Percentiles rank a stretch among this genome's conserved stretches.
Conservation (phyloP, 2,888 invertebrate genomes). For the Epirrhoe tristata region DNA sequence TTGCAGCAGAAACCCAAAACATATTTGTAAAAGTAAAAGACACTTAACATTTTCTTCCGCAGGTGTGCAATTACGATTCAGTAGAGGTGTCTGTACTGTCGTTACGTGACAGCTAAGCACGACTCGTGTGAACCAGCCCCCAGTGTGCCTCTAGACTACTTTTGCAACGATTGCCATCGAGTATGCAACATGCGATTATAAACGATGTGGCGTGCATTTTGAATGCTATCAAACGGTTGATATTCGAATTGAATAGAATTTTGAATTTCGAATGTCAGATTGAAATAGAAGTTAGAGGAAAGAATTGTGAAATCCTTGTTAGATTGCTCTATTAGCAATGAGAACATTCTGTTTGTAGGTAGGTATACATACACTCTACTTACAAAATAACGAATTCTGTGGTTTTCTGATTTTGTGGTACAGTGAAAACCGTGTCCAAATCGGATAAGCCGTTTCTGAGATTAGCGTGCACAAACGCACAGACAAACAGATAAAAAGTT, state of each 20-base stretch:
- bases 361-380: no score
- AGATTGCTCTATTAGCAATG: background rate
- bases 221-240: constrained; percentile 19
- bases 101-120: constrained; percentile 34
- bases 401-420: constrained; percentile 2
- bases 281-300: constrained; percentile 1
- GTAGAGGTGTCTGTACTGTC: constrained; percentile 18
- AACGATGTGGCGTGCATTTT: constrained; percentile 18
- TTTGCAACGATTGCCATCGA: constrained; percentile 30
- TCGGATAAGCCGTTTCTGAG: no score
- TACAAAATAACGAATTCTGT: background rate
- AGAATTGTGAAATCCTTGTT: background rate
- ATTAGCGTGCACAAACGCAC: no score
- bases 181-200: constrained; percentile 33
- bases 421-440: no score
- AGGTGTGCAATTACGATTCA: constrained; percentile 7
- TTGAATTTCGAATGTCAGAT: background rate
- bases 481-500: no score
- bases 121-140: constrained; percentile 32
- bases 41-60: background rate
- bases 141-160: constrained; percentile 26
- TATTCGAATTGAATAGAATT: background rate
- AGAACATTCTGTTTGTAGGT: no score
- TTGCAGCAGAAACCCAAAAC: background rate
- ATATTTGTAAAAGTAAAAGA: background rate